These are phyloP conservation scores for Sturnus vulgaris DNA, from an alignment of 2,113 vertebrate genomes.

Conservation along the genomic window DNA sequence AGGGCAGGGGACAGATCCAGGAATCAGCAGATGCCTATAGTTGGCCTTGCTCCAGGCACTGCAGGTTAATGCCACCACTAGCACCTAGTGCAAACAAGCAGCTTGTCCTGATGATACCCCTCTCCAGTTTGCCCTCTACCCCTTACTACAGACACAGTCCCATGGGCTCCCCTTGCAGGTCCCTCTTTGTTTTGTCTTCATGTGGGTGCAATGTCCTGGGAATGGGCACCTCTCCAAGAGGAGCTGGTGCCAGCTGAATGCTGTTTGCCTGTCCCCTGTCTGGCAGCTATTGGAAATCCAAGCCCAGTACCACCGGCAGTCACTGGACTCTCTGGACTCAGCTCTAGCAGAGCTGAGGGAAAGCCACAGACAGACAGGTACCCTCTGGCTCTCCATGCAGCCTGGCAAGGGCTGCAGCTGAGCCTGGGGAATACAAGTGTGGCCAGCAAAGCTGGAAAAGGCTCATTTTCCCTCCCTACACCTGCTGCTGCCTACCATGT, in stretches of 20 bases:
- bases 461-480: not conserved
- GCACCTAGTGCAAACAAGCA: not conserved
- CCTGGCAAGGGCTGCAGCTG: constrained; percentile 8
- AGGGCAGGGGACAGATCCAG: not conserved
- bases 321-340: constrained; percentile 80
- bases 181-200: not conserved
- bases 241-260: not conserved
- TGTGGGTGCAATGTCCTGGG: not conserved
- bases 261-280: not conserved
- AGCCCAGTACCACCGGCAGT: constrained; percentile 87
- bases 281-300: constrained; percentile 91
- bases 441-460: not conserved
- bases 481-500: not conserved
- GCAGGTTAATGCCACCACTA: not conserved
- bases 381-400: not conserved
- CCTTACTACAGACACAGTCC: not conserved
- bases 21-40: not conserved
- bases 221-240: not conserved
- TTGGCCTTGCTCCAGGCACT: not conserved
- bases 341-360: constrained; percentile 86
- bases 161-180: not conserved
- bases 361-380: constrained; percentile 79
- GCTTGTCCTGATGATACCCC: not conserved
- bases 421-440: accelerated
- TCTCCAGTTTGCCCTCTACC: not conserved